A percentile compares a stretch with the other conserved stretches of the same genome.
Evolutionary conservation across 2,888 invertebrate species (phyloP).

Genomic region (Polydrusus pterygomalis): DNA sequence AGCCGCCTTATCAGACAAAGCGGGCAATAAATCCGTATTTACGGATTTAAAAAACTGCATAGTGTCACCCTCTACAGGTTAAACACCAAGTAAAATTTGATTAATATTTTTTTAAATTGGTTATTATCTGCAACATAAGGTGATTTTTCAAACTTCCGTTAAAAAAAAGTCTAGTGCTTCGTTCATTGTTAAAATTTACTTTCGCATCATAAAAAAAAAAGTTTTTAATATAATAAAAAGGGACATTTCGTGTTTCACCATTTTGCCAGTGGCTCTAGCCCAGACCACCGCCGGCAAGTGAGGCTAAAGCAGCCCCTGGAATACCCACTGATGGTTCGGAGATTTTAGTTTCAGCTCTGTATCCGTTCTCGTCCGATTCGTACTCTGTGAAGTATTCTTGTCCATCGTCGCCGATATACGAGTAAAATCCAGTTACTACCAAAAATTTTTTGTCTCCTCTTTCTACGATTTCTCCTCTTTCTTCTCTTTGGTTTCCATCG

Average conservation of each 20-base stretch:
- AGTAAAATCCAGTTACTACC: conserved; percentile 31
- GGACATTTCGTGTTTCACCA: background rate
- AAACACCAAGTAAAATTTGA: too few species aligned
- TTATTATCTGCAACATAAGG: too few species aligned
- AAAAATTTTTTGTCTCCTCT: conserved; percentile 16
- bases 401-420: conserved; percentile 69
- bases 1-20: too few species aligned
- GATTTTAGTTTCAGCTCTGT: conserved; percentile 4
- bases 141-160: too few species aligned
- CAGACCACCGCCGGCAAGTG: conserved; percentile 65
- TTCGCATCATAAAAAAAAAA: too few species aligned
- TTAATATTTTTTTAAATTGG: too few species aligned
- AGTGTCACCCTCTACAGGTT: too few species aligned
- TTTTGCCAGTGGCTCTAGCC: conserved; percentile 43
- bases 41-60: too few species aligned
- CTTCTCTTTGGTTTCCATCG: conserved; percentile 38
- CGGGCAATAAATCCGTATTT: too few species aligned
- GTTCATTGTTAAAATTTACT: too few species aligned
- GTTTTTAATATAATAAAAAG: too few species aligned
- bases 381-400: conserved; percentile 74
- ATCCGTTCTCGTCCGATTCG: conserved; percentile 76
- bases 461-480: conserved; percentile 30
- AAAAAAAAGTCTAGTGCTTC: too few species aligned
- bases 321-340: background rate
- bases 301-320: conserved; percentile 62